Base-by-base conservation (phyloP, 23 tunicate species). In the Botrylloides violaceus region DNA sequence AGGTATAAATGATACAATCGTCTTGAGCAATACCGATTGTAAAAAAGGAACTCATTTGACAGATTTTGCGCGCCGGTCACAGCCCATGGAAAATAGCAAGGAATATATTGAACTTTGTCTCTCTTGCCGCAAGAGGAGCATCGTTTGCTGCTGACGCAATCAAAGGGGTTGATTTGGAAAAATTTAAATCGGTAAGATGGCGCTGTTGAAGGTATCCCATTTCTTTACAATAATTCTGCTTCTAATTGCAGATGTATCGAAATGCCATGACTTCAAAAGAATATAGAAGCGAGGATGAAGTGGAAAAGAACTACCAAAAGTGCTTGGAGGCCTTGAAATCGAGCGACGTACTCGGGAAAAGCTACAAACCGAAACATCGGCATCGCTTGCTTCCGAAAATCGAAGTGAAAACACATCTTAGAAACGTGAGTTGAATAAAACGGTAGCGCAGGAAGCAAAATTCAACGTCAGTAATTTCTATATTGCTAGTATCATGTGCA, bases 311-410 rank as follows among this genome's bases (percentile, higher is more conserved):
- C 34, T 90, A 90, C 36, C 66, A 90, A 34, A 56, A 56, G 9
- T 76, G 76, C 22, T 47, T 71, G 36, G 28, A 75, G 36, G 33
- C 48, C 24, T 43, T 90, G 75, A 59, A 66, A 12, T 55, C 39
- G 2, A 90, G 97, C 50, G 65, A 66, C 2, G 76, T 90, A 22
- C 73, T 88, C 55, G 97, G 97, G 30, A 66, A 76, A 3, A 71
- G 77, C 29, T 90, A 90, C 97, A 83, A 83, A 36, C 89, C 84
- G 31, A 83, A 75, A 53, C 39, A 73, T 34, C 35, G 82, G 26
- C 97, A 83, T 38, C 71, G 90, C 26, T 30, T 68, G 39, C 60
- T 90, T 34, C 97, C 97, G 24, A 90, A 90, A 75, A 75, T 83
- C 27, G 79, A 83, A 21, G 38, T 83, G 24, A 79, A 83, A 70